Evolutionary conservation across 2,113 vertebrate genomes (phyloP).

Genomic region (Halichoerus grypus): DNA sequence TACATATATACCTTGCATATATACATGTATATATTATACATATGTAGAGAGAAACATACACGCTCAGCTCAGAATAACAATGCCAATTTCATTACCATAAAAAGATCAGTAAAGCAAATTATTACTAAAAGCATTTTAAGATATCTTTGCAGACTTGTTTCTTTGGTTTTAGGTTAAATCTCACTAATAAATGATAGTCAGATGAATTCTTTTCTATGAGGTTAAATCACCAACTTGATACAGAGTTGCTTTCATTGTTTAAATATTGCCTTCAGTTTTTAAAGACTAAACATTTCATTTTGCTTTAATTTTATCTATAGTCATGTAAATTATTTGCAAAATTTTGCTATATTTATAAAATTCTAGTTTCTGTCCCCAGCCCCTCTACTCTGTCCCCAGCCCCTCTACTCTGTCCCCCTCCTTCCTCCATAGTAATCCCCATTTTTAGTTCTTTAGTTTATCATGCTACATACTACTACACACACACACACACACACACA

Average conservation of each 20-base stretch:
- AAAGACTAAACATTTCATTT: not conserved
- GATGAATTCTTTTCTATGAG: not conserved
- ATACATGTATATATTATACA: not conserved
- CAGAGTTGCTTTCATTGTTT: not conserved
- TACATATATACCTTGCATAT: not conserved
- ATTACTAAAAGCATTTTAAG: not conserved
- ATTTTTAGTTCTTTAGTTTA: not conserved
- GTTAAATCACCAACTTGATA: not conserved
- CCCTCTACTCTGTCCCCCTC: not conserved
- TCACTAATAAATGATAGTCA: not conserved
- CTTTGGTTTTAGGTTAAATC: not conserved
- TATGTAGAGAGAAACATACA: not conserved
- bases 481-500: not conserved
- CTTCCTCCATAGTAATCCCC: not conserved
- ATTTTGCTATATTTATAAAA: constrained; percentile 31
- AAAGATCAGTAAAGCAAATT: not conserved
- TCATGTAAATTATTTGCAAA: not conserved
- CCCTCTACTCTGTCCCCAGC: not conserved
- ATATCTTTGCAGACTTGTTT: not conserved
- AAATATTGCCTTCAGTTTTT: not conserved
- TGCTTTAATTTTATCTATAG: constrained; percentile 17
- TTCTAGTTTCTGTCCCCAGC: not conserved
- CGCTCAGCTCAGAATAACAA: not conserved
- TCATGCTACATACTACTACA: not conserved
- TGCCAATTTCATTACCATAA: not conserved